Conservation (phyloP, 2,888 invertebrate species). For the Drosophila tripunctata region DNA sequence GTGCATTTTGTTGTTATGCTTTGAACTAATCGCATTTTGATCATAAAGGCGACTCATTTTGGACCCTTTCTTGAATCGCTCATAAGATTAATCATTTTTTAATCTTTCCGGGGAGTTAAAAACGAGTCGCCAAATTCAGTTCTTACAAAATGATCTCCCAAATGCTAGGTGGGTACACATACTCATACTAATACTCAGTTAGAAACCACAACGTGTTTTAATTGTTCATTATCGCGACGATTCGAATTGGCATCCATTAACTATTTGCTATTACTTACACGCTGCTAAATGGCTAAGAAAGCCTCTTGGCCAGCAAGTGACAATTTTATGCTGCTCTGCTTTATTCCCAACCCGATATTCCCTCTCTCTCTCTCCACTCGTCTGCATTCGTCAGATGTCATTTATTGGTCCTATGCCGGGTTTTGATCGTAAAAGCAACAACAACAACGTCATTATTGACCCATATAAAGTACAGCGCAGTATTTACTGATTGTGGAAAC, state of each 20-base stretch:
- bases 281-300: slow-evolving; percentile 26
- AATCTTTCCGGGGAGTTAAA: too few species aligned
- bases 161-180: too few species aligned
- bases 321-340: slow-evolving; percentile 21
- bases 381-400: slow-evolving; percentile 1
- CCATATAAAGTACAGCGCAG: slow-evolving; percentile 36
- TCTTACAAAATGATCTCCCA: too few species aligned
- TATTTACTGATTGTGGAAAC: slow-evolving; percentile 24
- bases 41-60: too few species aligned
- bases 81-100: too few species aligned
- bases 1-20: too few species aligned
- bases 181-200: slow-evolving; percentile 11
- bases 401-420: slow-evolving; percentile 19
- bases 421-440: slow-evolving; percentile 30
- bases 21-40: too few species aligned
- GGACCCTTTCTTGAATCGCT: too few species aligned
- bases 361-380: background rate
- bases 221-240: slow-evolving; percentile 41
- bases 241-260: slow-evolving; percentile 31
- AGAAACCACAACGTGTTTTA: slow-evolving; percentile 20
- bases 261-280: slow-evolving; percentile 31
- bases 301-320: slow-evolving; percentile 20
- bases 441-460: slow-evolving; percentile 48
- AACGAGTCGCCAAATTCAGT: too few species aligned
- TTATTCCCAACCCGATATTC: too few species aligned